These are phyloP conservation scores for Paralichthys olivaceus DNA, from an alignment of 2,113 vertebrate species.

Conservation along the genomic window DNA sequence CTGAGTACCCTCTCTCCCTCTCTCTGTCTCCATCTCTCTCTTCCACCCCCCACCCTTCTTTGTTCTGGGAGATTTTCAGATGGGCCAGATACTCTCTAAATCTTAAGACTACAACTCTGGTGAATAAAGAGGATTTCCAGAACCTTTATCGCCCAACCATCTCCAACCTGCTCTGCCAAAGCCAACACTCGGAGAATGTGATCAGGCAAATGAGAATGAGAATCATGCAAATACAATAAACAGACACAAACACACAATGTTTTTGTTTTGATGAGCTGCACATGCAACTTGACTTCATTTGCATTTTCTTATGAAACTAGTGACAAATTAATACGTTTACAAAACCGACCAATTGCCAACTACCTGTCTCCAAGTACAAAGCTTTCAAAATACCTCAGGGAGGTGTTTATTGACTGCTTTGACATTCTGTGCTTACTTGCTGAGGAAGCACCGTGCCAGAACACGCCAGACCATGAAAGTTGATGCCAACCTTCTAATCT, in stretches of 20 bases:
- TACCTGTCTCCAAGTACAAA: not conserved
- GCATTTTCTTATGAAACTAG: not conserved
- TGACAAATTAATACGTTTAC: not conserved
- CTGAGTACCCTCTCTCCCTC: constrained; percentile 46
- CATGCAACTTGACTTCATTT: not conserved
- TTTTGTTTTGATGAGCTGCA: not conserved
- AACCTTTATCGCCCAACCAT: constrained; percentile 61
- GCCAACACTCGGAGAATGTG: constrained; percentile 53
- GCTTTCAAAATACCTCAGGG: not conserved
- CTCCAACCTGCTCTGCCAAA: constrained; percentile 59
- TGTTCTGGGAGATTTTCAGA: constrained; percentile 79
- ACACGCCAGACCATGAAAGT: not conserved
- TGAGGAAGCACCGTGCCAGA: constrained; percentile 6
- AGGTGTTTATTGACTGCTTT: not conserved
- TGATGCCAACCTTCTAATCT: constrained; percentile 3
- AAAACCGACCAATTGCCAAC: not conserved
- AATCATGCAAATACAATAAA: constrained; percentile 8
- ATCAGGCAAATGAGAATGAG: not conserved
- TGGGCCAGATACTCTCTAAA: constrained; percentile 63
- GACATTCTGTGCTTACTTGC: not conserved
- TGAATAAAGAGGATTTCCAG: constrained; percentile 78
- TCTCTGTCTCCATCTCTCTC: not conserved
- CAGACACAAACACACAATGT: not conserved
- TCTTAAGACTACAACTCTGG: constrained; percentile 66
- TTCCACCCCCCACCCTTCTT: constrained; percentile 15